Conservation (phyloP, 2,888 invertebrate genomes). For the Dolichopus griseipennis region DNA sequence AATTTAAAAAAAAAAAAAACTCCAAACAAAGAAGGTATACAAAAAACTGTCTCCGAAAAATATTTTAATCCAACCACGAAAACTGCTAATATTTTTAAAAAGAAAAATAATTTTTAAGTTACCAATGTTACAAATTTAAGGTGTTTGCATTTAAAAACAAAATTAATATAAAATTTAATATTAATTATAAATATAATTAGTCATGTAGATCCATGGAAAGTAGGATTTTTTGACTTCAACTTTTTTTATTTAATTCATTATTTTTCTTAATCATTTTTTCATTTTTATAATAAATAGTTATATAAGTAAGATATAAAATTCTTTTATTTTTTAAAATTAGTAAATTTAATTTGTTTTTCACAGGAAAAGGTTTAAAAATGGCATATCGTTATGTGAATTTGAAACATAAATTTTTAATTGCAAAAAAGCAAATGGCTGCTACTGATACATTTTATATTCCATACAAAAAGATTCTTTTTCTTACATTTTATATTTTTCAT, state of each 20-base stretch:
- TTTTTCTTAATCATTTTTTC: not conserved
- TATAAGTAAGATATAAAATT: no score
- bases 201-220: not conserved
- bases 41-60: not conserved
- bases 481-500: no score
- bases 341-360: no score
- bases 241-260: not conserved
- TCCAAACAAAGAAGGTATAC: not conserved
- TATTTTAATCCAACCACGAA: not conserved
- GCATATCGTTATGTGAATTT: no score
- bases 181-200: not conserved
- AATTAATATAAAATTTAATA: not conserved
- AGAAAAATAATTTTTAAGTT: not conserved
- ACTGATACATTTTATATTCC: no score
- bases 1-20: not conserved
- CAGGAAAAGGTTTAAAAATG: no score
- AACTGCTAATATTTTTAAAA: no score
- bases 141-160: not conserved
- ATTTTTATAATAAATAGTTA: not conserved
- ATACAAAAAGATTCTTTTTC: no score
- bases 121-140: not conserved
- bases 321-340: no score
- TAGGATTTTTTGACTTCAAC: not conserved
- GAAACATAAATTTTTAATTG: no score
- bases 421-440: no score